Evolutionary conservation across 2,797 vertebrate species (phyloP), one percentile per base, ranked within the genome.

Genomic region (Balearica regulorum): DNA sequence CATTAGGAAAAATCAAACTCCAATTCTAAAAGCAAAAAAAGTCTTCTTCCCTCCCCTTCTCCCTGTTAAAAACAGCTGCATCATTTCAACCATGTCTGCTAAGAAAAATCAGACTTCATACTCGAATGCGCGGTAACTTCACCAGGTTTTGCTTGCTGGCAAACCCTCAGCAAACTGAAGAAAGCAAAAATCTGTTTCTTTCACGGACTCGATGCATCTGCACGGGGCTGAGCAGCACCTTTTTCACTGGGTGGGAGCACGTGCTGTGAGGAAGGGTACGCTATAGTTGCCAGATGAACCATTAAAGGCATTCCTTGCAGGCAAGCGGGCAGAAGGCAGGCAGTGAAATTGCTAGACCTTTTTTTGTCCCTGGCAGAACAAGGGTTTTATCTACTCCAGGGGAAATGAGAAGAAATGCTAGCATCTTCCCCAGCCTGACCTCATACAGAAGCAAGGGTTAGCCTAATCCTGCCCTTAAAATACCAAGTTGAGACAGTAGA

Each of bases 1-100:
- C 58, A 35, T 29, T 6, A 83, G 60, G 41, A 80, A 95, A 87
- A 92, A 68, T 21, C 26, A 83, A 89, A 77, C 24, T 70, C n/a
- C 0, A 0, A 5, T 71, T 75, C 78, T 85, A 72, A 89, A 73
- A 39, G 33, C 14, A 37, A 44, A 54, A 55, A 8, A 70, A 24
- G 18, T 29, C 46, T 68, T 65, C 13, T 39, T 91, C 16, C 12
- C 14, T 75, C 33, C 3, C 6, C 35, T 54, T 81, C 22, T 57
- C 13, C 19, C 35, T 66, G 46, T 76, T 83, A 48, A 73, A 61
- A 91, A n/a, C 9, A 60, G 18, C 46, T 61, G 26, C 39, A 46
- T 57, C 1, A 1, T 82, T 88, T 72, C 83, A 83, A 22, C 5
- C 17, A 35, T 17, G 88, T 77, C 49, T 81, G n/a, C 41, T 64